A percentile compares a stretch with the other conserved stretches of the same genome.
These are phyloP conservation scores for Ammospiza caudacuta DNA, from an alignment of 2,113 vertebrate genomes.

Conservation along the genomic window DNA sequence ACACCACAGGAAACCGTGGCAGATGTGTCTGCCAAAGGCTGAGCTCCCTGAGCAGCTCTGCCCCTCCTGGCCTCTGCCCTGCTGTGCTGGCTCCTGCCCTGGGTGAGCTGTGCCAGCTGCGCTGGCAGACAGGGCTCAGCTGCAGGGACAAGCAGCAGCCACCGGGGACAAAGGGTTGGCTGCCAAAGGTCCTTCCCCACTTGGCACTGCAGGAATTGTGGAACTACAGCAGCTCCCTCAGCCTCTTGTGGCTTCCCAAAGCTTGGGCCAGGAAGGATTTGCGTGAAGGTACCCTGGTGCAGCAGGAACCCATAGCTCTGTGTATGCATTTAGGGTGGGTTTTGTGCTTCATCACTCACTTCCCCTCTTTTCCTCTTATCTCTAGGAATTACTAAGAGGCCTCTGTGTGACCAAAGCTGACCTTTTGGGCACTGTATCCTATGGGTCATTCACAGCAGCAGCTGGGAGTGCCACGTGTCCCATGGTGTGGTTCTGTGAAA, in stretches of 20 bases:
- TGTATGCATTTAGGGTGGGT: too few relatives aligned
- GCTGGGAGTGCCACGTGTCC: not conserved
- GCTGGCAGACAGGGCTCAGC: fast-evolving
- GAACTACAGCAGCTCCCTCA: not conserved
- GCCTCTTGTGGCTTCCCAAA: not conserved
- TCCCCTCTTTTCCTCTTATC: not conserved
- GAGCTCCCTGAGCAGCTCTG: not conserved
- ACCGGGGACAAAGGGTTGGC: fast-evolving
- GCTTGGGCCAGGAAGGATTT: not conserved
- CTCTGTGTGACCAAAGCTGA: not conserved
- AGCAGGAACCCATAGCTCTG: not conserved
- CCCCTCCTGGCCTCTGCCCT: not conserved
- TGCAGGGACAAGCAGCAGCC: not conserved
- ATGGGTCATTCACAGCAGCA: not conserved
- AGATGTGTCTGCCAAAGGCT: not conserved
- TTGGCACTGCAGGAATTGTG: not conserved
- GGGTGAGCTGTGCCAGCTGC: fast-evolving
- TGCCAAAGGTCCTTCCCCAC: not conserved
- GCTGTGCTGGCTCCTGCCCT: not conserved
- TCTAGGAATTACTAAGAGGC: not conserved
- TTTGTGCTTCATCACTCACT: not conserved
- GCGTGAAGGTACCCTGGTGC: not conserved
- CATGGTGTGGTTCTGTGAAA: fast-evolving
- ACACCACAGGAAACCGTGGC: fast-evolving
- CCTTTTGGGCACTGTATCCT: not conserved